Evolutionary conservation across 2,888 invertebrate genomes (phyloP), one percentile per base, ranked within the genome.

Genomic region (Conistra vaccinii): DNA sequence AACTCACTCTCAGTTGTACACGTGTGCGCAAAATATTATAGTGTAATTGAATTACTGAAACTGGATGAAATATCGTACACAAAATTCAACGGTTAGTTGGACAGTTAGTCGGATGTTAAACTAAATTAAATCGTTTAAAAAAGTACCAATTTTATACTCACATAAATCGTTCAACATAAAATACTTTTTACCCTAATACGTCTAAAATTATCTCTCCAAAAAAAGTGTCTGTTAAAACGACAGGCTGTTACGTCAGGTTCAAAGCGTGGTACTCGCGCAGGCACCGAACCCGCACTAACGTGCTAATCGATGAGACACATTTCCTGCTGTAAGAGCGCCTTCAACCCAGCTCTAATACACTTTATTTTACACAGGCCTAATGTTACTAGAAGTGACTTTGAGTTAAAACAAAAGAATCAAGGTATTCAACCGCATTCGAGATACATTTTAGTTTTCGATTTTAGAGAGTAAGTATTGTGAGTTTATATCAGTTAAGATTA

Each of bases 261-360:
- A 90, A 91, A 90, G 89, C 87, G 80, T 83, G 81, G 76, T 82
- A 81, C 87, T 87, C 78, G 86, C 85, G 87, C 83, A 81, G 62
- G 91, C 92, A 92, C 81, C 89, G 93, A 93, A 92, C 93, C 91
- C 84, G 90, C 90, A 93, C 92, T 94, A 94, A 94, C 90, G 88
- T 89, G 92, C 84, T 94, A 92, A 94, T 93, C 93, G 92, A 93
- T 92, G 92, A 85, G 90, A 89, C 91, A 93, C 93, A 92, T 91
- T 92, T 92, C 93, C 92, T 90, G 87, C 91, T 90, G 91, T 89
- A 89, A 91, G 91, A 91, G 90, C 89, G 85, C 90, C 87, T 85
- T 76, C 85, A 86, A 87, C 84, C 88, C 82, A 82, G 78, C 80
- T 85, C 88, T 89, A 88, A 89, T 89, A 89, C 90, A 90, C 90